Conservation (phyloP, 2,888 invertebrate genomes). For the Drosophila hamatofila region DNA sequence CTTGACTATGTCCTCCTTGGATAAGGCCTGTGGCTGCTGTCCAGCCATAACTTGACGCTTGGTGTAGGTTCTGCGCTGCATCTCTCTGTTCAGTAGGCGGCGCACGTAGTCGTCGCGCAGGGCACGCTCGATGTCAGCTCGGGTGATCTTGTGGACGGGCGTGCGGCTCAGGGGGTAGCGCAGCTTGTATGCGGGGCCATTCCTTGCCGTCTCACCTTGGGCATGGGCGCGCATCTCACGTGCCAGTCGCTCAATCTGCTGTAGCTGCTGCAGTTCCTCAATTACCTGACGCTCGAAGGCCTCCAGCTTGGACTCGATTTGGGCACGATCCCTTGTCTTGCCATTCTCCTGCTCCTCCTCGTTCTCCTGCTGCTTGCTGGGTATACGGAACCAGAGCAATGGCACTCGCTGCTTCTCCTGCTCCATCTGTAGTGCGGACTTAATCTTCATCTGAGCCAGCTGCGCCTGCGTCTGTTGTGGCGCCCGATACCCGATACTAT, state of each 20-base stretch:
- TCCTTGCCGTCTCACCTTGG: conserved; percentile 8
- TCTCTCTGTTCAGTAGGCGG: conserved; percentile 73
- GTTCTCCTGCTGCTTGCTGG: conserved; percentile 18
- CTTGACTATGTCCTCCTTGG: conserved; percentile 76
- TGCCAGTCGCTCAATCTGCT: conserved; percentile 77
- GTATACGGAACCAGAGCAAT: conserved; percentile 79
- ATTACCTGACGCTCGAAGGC: conserved; percentile 79
- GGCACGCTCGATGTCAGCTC: conserved; percentile 79
- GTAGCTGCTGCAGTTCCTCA: conserved; percentile 70
- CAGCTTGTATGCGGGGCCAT: conserved; percentile 44
- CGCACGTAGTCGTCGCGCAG: conserved; percentile 80
- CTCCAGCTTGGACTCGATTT: conserved; percentile 67
- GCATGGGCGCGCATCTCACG: conserved; percentile 70
- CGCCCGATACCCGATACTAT: conserved; percentile 16
- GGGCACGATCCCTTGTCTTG: conserved; percentile 55
- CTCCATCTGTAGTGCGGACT: conserved; percentile 50
- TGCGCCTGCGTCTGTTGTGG: conserved; percentile 44
- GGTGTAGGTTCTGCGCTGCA: conserved; percentile 50
- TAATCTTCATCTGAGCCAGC: conserved; percentile 60
- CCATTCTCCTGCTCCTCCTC: conserved; percentile 13
- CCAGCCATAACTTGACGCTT: conserved; percentile 63
- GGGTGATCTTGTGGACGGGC: conserved; percentile 81
- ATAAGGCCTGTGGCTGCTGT: conserved; percentile 27
- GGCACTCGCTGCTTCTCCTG: conserved; percentile 64
- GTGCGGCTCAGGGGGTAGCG: conserved; percentile 71